Evolutionary conservation across 2,888 invertebrate genomes (phyloP).

Genomic region (Corythucha ciliata): DNA sequence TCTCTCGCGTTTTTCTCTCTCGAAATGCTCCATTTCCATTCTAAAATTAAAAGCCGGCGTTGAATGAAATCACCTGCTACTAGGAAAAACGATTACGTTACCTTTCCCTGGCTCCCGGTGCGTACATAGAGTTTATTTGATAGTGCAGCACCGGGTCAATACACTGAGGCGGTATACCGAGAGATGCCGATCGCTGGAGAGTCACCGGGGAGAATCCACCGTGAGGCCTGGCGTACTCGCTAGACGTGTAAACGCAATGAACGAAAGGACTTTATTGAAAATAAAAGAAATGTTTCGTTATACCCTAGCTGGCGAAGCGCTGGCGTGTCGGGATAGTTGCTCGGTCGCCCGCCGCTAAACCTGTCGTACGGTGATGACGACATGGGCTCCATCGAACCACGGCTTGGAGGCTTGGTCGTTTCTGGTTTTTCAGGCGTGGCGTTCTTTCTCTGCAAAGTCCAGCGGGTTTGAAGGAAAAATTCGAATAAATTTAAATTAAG

Average conservation of each 20-base stretch:
- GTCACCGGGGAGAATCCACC: slow-evolving; percentile 67
- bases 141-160: slow-evolving; percentile 80
- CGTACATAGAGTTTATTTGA: slow-evolving; percentile 66
- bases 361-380: slow-evolving; percentile 68
- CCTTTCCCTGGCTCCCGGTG: slow-evolving; percentile 57
- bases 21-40: slow-evolving; percentile 52
- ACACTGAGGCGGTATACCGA: slow-evolving; percentile 52
- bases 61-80: not conserved
- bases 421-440: slow-evolving; percentile 62
- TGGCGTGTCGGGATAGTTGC: slow-evolving; percentile 77
- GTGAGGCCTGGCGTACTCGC: slow-evolving; percentile 88
- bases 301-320: slow-evolving; percentile 71
- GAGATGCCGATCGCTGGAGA: slow-evolving; percentile 39
- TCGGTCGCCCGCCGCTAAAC: slow-evolving; percentile 50
- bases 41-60: slow-evolving; percentile 34
- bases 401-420: slow-evolving; percentile 60
- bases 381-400: slow-evolving; percentile 63
- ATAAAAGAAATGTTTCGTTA: too few species aligned
- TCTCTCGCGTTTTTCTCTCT: slow-evolving; percentile 60
- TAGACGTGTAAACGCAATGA: slow-evolving; percentile 29
- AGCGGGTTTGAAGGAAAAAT: not conserved
- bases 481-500: not conserved
- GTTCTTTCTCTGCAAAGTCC: slow-evolving; percentile 50
- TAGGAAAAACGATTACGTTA: slow-evolving; percentile 30
- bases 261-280: slow-evolving; percentile 5